Evolutionary conservation across 2,888 invertebrate genomes (phyloP), one percentile per base, ranked within the genome.

Genomic region (Esperia sulphurella): DNA sequence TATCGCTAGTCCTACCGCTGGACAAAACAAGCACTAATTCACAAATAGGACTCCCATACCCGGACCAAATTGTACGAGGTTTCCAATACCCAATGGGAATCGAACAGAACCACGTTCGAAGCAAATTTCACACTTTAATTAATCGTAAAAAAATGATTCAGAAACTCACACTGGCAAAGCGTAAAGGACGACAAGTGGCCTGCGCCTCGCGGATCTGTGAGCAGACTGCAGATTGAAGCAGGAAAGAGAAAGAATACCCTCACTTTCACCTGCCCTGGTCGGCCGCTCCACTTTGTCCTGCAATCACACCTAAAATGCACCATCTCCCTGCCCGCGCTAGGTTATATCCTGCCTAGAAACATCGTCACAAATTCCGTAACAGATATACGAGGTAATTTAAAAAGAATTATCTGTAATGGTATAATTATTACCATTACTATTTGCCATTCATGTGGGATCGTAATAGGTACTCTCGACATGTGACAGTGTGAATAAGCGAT

Each of bases 381-480:
- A 65, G 67, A 69, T 71, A 69, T 64, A 68, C 65, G 35, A 30
- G 65, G 74, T 63, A 68, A 76, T 79, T 78, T 76, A 68, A 69
- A 67, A 71, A 76, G 71, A 69, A 75, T 75, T 81, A 81, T 78
- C 81, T 57, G 58, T 79, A 79, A 80, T 78, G 69, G 61, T 66
- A 70, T 69, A 79, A 83, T 84, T 85, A 78, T 65, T 60, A 63
- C 57, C 57, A 68, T 69, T 35, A 35, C 35, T 67, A 56, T 77
- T 76, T 74, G 71, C 72, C 68, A 63, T 64, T 77, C 66, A 88
- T 88, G 86, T 64, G 87, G 86, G 87, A 78, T 59, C 67, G 59
- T 75, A 79, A 79, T 72, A 63, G 61, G 68, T 61, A 21, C 65
- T 65, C 58, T 52, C 44, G 54, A 66, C 63, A 73, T 61, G 62